Evolutionary conservation across 2,888 invertebrate genomes (phyloP).

Genomic region (Cephus sareptanus): DNA sequence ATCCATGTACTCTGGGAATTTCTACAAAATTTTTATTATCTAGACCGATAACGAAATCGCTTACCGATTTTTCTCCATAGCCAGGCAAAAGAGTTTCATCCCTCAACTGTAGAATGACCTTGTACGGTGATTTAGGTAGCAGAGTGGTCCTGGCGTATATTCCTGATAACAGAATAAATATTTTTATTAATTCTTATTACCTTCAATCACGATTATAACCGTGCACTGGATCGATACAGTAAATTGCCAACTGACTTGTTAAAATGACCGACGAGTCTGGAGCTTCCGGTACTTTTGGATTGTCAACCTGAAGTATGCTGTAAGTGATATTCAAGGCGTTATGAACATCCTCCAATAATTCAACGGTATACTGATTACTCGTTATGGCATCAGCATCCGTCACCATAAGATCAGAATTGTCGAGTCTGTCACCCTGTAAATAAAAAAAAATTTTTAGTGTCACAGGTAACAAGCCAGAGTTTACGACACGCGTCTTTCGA

Average conservation of each 20-base stretch:
- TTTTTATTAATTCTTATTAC: too few species aligned
- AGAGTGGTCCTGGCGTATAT: conserved; percentile 54
- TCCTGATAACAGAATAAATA: conserved; percentile 32
- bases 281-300: conserved; percentile 39
- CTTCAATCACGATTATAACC: too few species aligned
- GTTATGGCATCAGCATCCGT: conserved; percentile 63
- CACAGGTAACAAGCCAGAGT: background rate
- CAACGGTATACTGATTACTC: conserved; percentile 63
- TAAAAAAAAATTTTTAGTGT: background rate
- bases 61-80: conserved; percentile 65
- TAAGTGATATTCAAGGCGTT: conserved; percentile 62
- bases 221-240: too few species aligned
- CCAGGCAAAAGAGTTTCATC: conserved; percentile 67
- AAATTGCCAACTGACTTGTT: conserved; percentile 43
- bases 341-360: conserved; percentile 58
- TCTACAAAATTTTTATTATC: conserved; percentile 18
- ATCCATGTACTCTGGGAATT: conserved; percentile 25
- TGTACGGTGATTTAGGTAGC: conserved; percentile 66
- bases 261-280: conserved; percentile 53
- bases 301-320: conserved; percentile 55
- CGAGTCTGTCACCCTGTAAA: conserved; percentile 60
- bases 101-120: conserved; percentile 68
- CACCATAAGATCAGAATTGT: conserved; percentile 61
- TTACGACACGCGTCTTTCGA: background rate
- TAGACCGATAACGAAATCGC: conserved; percentile 31